A percentile compares a stretch with the other conserved stretches of the same genome.
phyloP scores from a whole-genome alignment of 2,888 invertebrate species.

The Drosophila setosimentum region DNA sequence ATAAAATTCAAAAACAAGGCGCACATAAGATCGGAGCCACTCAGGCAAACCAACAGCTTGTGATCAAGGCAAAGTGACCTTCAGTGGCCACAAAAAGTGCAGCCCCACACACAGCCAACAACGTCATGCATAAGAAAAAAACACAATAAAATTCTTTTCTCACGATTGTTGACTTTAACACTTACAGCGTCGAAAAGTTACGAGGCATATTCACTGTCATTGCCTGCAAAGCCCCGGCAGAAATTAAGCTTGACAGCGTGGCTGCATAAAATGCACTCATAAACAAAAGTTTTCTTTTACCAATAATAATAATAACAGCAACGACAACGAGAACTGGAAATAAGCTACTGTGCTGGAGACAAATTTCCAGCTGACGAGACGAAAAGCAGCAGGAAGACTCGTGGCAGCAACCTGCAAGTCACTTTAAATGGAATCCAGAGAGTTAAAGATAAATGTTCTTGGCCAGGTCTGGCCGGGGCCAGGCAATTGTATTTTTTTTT shows the following conservation, averaged over 20 bases:
- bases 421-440: slow-evolving; percentile 63
- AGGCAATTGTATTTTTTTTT: slow-evolving; percentile 28
- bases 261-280: slow-evolving; percentile 52
- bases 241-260: slow-evolving; percentile 63
- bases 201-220: slow-evolving; percentile 76
- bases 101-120: slow-evolving; percentile 52
- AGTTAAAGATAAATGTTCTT: slow-evolving; percentile 67
- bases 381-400: slow-evolving; percentile 36
- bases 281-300: slow-evolving; percentile 42
- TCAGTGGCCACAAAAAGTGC: slow-evolving; percentile 68
- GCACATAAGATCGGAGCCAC: slow-evolving; percentile 70
- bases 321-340: slow-evolving; percentile 41
- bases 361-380: slow-evolving; percentile 55
- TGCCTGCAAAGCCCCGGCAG: slow-evolving; percentile 58
- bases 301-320: slow-evolving; percentile 39
- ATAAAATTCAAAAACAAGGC: slow-evolving; percentile 65
- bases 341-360: slow-evolving; percentile 71
- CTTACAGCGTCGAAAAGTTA: slow-evolving; percentile 71
- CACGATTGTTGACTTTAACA: slow-evolving; percentile 82
- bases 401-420: slow-evolving; percentile 33
- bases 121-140: slow-evolving; percentile 42
- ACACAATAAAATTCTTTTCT: slow-evolving; percentile 82
- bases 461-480: slow-evolving; percentile 7
- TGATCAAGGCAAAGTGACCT: slow-evolving; percentile 69
- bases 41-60: slow-evolving; percentile 47